Evolutionary conservation across 1,140 invertebrate species (phyloP), one percentile per base, ranked within the genome.

Genomic region (Megathymus violae): DNA sequence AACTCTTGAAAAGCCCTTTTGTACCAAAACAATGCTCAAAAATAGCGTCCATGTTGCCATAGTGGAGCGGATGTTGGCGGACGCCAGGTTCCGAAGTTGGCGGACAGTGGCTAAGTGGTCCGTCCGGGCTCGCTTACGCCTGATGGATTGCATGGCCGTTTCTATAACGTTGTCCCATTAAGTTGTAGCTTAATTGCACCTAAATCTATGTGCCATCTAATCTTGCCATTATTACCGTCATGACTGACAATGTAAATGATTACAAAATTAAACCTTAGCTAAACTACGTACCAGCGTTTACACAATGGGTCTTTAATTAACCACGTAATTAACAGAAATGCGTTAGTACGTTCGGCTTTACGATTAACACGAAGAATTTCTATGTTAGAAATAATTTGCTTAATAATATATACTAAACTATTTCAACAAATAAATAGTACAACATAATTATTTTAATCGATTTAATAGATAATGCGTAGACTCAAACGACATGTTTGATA

Each of bases 61-160:
- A 22, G 19, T 22, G 19, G 19, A 48, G 43, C 71, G 73, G 71
- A 76, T 68, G 74, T 73, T 72, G 67, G 71, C 61, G 64, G 65
- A 71, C 64, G 68, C 69, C 54, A 63, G 41, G 50, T 7, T 74
- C 71, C 72, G 68, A 61, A 67, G 65, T 48, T 67, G 58, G 68
- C 71, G 71, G 72, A 74, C 76, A 73, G 69, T 69, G 69, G 71
- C 71, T 79, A 82, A 82, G 77, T 82, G 75, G 69, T 71, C 75
- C 78, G 69, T 78, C 79, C 72, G 74, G 76, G 44, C 62, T 58
- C 67, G 63, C 70, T 75, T 77, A 69, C 69, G 48, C 40, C 72
- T 79, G 79, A 82, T 82, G 75, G 79, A 82, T 80, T 70, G 67
- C 65, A 58, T 66, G 50, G 17, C 63, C 64, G 65, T 73, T 76